A percentile compares a stretch with the other conserved stretches of the same genome.
phyloP scores from a whole-genome alignment of 2,888 invertebrate species.

The Spodoptera exigua region DNA sequence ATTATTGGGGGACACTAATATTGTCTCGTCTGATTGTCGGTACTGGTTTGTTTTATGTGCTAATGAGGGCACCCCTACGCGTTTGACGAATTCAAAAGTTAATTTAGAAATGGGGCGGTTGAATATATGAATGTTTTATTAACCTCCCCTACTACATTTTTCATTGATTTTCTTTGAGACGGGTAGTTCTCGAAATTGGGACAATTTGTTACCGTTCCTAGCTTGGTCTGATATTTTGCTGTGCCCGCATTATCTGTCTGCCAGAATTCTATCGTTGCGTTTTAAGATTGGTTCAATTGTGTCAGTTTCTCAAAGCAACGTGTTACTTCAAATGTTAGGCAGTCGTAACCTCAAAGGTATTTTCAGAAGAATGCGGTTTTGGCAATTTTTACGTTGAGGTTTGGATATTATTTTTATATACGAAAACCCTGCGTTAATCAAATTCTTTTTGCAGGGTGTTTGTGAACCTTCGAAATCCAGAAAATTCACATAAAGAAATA shows the following conservation, averaged over 20 bases:
- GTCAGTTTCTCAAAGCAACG: neutral
- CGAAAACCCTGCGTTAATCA: too few species aligned
- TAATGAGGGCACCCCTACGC: constrained; percentile 70
- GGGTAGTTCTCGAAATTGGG: constrained; percentile 56
- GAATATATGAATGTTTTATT: constrained; percentile 70
- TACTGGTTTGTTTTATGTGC: constrained; percentile 67
- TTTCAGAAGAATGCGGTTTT: too few species aligned
- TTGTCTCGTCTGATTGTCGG: constrained; percentile 57
- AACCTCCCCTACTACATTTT: constrained; percentile 52
- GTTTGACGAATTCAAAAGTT: constrained; percentile 70
- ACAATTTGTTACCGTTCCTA: constrained; percentile 16
- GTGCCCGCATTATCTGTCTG: constrained; percentile 6
- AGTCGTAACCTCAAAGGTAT: neutral
- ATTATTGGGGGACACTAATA: constrained; percentile 55
- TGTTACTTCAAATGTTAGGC: neutral
- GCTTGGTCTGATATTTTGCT: constrained; percentile 8
- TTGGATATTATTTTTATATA: too few species aligned
- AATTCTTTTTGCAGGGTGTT: too few species aligned
- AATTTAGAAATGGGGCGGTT: constrained; percentile 65
- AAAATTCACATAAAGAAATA: too few species aligned
- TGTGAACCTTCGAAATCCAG: too few species aligned
- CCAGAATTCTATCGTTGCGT: constrained; percentile 7
- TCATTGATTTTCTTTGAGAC: constrained; percentile 54
- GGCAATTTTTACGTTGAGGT: too few species aligned
- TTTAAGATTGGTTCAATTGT: constrained; percentile 19